These are phyloP conservation scores for Hypomesus transpacificus DNA, from an alignment of 2,113 vertebrate genomes.

Conservation along the genomic window DNA sequence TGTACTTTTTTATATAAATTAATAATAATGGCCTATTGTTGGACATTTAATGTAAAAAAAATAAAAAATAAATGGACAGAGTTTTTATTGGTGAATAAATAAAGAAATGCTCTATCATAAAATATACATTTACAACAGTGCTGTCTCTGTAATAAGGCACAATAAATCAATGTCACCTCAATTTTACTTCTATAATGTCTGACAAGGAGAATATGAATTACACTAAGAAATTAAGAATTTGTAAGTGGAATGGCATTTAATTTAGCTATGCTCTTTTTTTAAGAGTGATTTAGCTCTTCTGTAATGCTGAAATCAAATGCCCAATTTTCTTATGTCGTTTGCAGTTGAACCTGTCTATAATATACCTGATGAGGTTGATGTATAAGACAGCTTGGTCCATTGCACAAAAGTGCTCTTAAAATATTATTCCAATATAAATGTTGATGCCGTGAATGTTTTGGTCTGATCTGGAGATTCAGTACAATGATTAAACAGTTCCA, in stretches of 20 bases:
- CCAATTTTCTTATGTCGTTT: neutral
- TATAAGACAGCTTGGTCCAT: neutral
- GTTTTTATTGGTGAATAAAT: constrained; percentile 35
- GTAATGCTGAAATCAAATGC: neutral
- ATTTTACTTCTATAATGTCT: neutral
- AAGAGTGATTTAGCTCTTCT: neutral
- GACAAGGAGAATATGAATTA: constrained; percentile 11
- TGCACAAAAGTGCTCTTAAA: neutral
- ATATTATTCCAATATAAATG: neutral
- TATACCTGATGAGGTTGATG: neutral
- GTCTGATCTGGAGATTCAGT: constrained; percentile 8
- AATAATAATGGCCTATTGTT: no score
- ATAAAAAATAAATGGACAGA: neutral
- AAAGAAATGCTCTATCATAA: constrained; percentile 33
- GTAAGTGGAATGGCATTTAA: neutral
- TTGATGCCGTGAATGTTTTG: no score
- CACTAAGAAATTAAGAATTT: neutral
- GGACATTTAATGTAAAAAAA: neutral
- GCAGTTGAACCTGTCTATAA: neutral
- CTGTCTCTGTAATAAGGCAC: neutral
- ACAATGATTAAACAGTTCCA: constrained; percentile 6
- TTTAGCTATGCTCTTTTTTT: neutral
- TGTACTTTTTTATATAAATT: no score
- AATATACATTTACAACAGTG: constrained; percentile 13
- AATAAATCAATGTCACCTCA: constrained; percentile 14